Base-by-base conservation (phyloP, 2,888 invertebrate species). In the Drosophila fungiperda region DNA sequence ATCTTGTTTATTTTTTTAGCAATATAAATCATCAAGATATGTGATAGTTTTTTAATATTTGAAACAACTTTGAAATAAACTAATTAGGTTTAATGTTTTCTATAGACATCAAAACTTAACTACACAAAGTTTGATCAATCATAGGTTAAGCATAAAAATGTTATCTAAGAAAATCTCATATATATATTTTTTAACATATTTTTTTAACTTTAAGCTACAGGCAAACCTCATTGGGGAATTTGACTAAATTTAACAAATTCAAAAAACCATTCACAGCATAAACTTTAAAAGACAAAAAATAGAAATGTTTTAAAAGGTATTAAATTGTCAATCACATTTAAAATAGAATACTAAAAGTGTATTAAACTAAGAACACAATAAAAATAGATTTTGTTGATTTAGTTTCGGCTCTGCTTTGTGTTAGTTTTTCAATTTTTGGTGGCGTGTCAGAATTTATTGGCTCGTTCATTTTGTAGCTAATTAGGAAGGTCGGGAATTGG, bases 381-480 rank as follows among this genome's bases (percentile, higher is more conserved):
- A 35, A 29, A 35, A 17, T n/a, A 45, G 20, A n/a, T 49, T 23
- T 53, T 29, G n/a, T 20, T 36, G 52, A 55, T 55, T 42, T 55
- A n/a, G 40, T 60, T 42, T 50, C 29, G n/a, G 11, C 26, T 64
- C 20, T 36, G 15, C 23, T 23, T 45, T 63, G 54, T 53, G 26
- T 50, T 64, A 49, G 50, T 36, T 58, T 76, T 83, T 71, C 63
- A 73, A 70, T 73, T 82, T 23, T 84, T 84, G 74, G 82, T 89
- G 71, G 90, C 90, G 85, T 86, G 85, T 80, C 83, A 76, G 83
- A 82, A 89, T 86, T 89, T 89, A 86, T 86, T 86, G 90, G 90
- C 82, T 17, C 38, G 63, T 68, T 81, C 83, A 73, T 86, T 89
- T 89, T 68, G 83, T 69, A 71, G 85, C 71, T 79, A 73, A 83